Evolutionary conservation across 2,888 invertebrate species (phyloP).

Genomic region (Tyria jacobaeae): DNA sequence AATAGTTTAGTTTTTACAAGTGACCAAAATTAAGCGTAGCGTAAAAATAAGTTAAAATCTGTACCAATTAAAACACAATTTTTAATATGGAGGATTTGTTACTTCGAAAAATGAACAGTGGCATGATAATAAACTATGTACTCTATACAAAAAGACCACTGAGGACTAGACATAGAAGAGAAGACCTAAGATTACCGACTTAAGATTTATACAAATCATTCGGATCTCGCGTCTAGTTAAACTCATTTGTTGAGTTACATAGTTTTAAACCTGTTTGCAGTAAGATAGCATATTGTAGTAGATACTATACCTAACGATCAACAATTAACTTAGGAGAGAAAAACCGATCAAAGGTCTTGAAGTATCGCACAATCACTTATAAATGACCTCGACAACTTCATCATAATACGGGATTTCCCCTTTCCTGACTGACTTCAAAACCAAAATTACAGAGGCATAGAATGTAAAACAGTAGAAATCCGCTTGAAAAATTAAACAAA

Average conservation of each 20-base stretch:
- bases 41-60: background rate
- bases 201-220: background rate
- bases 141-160: background rate
- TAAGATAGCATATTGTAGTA: background rate
- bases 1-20: too few relatives aligned
- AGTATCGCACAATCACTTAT: background rate
- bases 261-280: background rate
- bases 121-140: background rate
- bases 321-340: background rate
- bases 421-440: background rate
- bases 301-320: background rate
- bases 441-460: background rate
- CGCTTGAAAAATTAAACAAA: too few relatives aligned
- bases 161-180: background rate
- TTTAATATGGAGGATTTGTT: background rate
- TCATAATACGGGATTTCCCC: background rate
- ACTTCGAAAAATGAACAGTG: background rate
- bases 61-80: background rate
- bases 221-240: background rate
- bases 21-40: background rate
- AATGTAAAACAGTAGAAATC: background rate
- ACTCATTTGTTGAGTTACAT: background rate
- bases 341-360: background rate
- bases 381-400: constrained; percentile 4
- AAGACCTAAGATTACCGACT: background rate